Conservation (phyloP, 2,113 vertebrate genomes). For the Chunga burmeisteri region DNA sequence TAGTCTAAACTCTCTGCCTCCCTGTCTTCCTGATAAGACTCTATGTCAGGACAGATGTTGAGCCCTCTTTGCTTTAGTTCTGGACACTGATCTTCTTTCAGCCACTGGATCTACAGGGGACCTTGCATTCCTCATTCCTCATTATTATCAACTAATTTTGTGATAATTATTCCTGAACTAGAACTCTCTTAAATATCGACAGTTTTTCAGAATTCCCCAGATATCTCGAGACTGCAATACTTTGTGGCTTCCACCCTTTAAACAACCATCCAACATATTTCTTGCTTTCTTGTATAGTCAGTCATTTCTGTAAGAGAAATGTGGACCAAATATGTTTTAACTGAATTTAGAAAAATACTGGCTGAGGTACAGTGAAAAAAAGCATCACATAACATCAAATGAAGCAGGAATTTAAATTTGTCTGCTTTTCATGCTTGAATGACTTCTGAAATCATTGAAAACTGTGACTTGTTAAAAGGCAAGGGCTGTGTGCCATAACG, state of each 20-base stretch:
- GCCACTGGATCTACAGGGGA: background rate
- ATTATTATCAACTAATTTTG: background rate
- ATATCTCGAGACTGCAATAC: background rate
- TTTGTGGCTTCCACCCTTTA: background rate
- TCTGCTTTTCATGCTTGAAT: background rate
- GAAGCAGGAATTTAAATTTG: background rate
- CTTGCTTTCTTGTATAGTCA: background rate
- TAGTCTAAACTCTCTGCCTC: background rate
- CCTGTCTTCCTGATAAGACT: background rate
- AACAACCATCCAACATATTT: background rate
- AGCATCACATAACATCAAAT: background rate
- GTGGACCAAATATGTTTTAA: background rate
- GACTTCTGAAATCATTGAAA: background rate
- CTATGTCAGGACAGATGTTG: background rate
- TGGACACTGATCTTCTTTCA: background rate
- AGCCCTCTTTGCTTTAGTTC: background rate
- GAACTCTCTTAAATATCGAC: background rate
- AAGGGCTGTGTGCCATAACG: background rate
- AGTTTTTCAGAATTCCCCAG: background rate
- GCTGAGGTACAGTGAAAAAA: background rate
- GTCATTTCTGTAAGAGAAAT: background rate
- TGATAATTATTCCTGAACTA: background rate
- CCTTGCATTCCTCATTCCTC: background rate
- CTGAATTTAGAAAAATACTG: background rate
- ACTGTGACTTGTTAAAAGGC: background rate